Percentiles rank a stretch among this genome's conserved stretches.
phyloP scores from a whole-genome alignment of 1,140 invertebrate species.

The Camponotus vicinus region DNA sequence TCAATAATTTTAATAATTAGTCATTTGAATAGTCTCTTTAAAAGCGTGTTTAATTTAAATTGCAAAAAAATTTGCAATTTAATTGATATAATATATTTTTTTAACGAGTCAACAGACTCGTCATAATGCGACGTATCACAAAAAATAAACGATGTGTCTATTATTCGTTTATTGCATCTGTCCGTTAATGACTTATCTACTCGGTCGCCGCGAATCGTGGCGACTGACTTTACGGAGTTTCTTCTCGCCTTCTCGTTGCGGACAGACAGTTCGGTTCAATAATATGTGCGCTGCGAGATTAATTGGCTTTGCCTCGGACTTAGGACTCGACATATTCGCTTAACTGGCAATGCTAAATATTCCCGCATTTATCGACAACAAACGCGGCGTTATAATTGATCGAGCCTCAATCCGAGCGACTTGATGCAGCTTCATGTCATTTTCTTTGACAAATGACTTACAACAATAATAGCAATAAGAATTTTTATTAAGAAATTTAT shows the following conservation, averaged over 20 bases:
- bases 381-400: conserved; percentile 28
- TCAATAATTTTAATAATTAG: background rate
- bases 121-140: background rate
- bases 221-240: conserved; percentile 46
- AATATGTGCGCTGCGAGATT: conserved; percentile 43
- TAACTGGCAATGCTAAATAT: conserved; percentile 36
- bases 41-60: background rate
- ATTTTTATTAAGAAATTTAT: background rate
- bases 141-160: background rate
- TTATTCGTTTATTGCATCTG: background rate
- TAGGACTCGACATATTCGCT: conserved; percentile 43
- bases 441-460: background rate
- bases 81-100: background rate
- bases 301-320: conserved; percentile 55
- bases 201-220: background rate
- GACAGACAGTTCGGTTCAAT: conserved; percentile 46
- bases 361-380: conserved; percentile 44
- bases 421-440: background rate
- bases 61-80: no score
- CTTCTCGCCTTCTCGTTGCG: background rate
- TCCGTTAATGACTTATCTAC: conserved; percentile 34
- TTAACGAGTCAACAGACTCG: background rate
- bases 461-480: background rate
- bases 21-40: background rate
- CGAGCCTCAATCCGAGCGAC: background rate